These are phyloP conservation scores for Acanthosepion esculentum DNA, from an alignment of 2,888 invertebrate species.

Conservation along the genomic window DNA sequence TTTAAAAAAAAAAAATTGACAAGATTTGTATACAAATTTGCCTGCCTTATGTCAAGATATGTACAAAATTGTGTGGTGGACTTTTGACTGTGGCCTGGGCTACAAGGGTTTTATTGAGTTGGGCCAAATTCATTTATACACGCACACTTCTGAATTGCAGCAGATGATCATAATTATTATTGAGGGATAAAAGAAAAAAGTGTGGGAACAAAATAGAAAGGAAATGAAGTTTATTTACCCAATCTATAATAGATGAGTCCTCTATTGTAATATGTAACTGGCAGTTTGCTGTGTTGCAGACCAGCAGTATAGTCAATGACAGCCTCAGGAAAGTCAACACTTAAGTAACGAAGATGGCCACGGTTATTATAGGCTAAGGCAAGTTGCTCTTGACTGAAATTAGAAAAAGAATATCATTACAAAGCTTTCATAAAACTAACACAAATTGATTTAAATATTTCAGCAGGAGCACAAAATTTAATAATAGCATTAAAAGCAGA, in stretches of 20 bases:
- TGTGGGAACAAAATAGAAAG: neutral
- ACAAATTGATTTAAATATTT: no score
- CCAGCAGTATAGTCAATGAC: constrained; percentile 72
- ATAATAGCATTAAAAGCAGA: no score
- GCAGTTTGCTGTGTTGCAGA: constrained; percentile 61
- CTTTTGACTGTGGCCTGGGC: no score
- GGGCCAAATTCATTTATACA: neutral
- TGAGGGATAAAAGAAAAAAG: neutral
- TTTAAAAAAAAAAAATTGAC: no score
- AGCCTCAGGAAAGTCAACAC: constrained; percentile 75
- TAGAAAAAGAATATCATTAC: neutral
- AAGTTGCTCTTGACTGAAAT: constrained; percentile 57
- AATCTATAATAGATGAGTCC: constrained; percentile 75
- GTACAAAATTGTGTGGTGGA: no score
- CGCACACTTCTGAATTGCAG: neutral
- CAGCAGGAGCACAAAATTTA: no score
- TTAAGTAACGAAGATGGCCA: constrained; percentile 72
- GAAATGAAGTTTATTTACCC: constrained; percentile 62
- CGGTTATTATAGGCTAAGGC: constrained; percentile 72
- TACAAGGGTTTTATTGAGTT: no score
- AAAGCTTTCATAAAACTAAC: neutral
- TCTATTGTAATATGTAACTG: constrained; percentile 74
- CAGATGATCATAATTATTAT: neutral
- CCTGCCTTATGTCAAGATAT: no score
- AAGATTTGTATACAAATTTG: no score